Conservation (phyloP, 2,888 invertebrate species). For the Dexiosoma caninum region DNA sequence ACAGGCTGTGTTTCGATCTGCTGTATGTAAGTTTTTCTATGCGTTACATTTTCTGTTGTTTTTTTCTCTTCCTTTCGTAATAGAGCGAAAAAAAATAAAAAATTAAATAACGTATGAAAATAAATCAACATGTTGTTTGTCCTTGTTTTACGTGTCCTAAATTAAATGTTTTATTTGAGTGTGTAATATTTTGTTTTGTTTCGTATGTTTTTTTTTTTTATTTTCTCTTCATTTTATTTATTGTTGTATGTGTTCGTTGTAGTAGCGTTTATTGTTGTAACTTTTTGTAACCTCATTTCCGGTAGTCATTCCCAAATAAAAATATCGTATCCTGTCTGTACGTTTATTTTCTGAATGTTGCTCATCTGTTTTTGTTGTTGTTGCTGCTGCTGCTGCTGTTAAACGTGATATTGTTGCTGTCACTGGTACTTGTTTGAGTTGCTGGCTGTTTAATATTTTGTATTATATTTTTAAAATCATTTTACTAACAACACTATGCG, state of each 20-base stretch:
- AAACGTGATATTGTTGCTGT: conserved; percentile 29
- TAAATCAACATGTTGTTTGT: conserved; percentile 60
- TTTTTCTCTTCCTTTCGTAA: too few species aligned
- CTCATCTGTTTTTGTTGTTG: background rate
- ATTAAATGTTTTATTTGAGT: conserved; percentile 46
- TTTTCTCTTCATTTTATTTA: too few species aligned
- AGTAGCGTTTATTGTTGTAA: background rate
- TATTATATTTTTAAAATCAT: background rate
- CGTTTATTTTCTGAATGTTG: background rate
- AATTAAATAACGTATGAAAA: conserved; percentile 42
- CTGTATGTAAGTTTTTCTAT: background rate
- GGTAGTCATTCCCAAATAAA: conserved; percentile 33
- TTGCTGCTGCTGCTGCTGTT: background rate
- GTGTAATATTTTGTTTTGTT: background rate
- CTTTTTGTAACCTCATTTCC: conserved; percentile 43
- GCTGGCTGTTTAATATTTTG: conserved; percentile 47
- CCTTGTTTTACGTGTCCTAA: conserved; percentile 55
- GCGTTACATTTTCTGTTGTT: background rate
- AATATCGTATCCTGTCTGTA: conserved; percentile 15
- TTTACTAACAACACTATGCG: background rate
- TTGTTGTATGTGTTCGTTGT: background rate
- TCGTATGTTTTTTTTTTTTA: too few species aligned
- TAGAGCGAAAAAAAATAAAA: background rate
- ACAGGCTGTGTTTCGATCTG: too few species aligned
- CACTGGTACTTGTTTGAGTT: conserved; percentile 44